These are phyloP conservation scores for Philotrypesis tridentata DNA, from an alignment of 1,140 invertebrate species.

Conservation along the genomic window DNA sequence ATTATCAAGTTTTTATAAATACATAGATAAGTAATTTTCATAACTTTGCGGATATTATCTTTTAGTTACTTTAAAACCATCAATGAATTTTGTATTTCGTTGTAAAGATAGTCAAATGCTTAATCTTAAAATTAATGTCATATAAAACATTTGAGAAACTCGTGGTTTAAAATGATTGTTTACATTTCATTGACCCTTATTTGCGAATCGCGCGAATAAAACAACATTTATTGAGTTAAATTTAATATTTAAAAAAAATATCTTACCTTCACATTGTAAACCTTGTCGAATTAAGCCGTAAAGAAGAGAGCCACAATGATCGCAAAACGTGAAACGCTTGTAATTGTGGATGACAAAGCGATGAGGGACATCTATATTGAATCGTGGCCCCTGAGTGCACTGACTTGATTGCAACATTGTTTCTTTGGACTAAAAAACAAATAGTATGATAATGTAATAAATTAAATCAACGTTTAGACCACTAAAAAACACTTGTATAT, in stretches of 20 bases:
- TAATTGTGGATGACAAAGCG: slow-evolving; percentile 95
- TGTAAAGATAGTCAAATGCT: not conserved
- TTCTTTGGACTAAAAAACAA: slow-evolving; percentile 57
- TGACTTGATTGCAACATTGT: slow-evolving; percentile 71
- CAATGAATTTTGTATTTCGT: not conserved
- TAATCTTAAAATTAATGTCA: slow-evolving; percentile 15
- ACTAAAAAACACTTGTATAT: no score
- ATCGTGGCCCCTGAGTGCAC: slow-evolving; percentile 81
- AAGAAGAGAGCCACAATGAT: slow-evolving; percentile 97
- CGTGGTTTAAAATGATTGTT: no score
- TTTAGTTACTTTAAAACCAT: not conserved
- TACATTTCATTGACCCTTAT: no score
- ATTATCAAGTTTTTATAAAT: slow-evolving; percentile 1
- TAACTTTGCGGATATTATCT: not conserved
- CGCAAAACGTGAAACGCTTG: slow-evolving; percentile 98
- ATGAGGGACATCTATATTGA: slow-evolving; percentile 99
- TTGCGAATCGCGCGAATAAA: no score
- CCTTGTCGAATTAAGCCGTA: slow-evolving; percentile 98
- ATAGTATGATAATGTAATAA: not conserved
- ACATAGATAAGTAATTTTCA: not conserved
- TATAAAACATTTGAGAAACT: no score
- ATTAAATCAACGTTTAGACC: slow-evolving; percentile 50
- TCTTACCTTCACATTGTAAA: slow-evolving; percentile 94
- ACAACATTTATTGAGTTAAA: no score
- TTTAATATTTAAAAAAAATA: not conserved